Evolutionary conservation across 2,888 invertebrate species (phyloP).

Genomic region (Lordiphosa andalusiaca): DNA sequence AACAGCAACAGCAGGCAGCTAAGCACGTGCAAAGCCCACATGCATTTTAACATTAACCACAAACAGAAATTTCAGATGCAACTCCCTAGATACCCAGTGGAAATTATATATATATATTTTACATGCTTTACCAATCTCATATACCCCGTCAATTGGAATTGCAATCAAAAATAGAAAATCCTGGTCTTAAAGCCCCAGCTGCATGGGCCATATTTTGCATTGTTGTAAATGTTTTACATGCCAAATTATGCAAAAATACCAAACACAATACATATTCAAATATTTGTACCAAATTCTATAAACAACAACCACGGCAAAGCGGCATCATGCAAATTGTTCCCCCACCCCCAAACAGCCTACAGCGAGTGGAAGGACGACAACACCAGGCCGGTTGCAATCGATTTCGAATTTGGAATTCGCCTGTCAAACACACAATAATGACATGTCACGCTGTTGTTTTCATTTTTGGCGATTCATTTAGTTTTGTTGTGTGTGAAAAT

Average conservation of each 20-base stretch:
- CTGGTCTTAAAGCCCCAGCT: conserved; percentile 42
- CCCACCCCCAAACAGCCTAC: conserved; percentile 4
- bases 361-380: not conserved
- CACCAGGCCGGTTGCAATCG: conserved; percentile 43
- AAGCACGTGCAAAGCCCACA: conserved; percentile 38
- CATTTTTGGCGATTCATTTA: conserved; percentile 10
- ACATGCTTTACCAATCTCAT: not conserved
- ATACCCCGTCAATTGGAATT: conserved; percentile 20
- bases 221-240: conserved; percentile 74
- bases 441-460: conserved; percentile 44
- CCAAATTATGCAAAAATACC: conserved; percentile 72
- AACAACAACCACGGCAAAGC: conserved; percentile 10
- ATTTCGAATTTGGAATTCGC: conserved; percentile 55
- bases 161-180: conserved; percentile 58
- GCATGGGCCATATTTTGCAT: conserved; percentile 47
- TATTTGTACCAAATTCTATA: conserved; percentile 32
- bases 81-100: not conserved
- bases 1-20: conserved; percentile 25
- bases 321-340: conserved; percentile 35
- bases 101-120: conserved; percentile 4
- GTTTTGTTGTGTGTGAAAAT: conserved; percentile 8
- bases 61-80: conserved; percentile 1
- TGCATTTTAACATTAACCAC: not conserved
- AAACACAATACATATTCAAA: conserved; percentile 70
- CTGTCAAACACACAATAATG: conserved; percentile 73